Percentiles rank a stretch among this genome's conserved stretches.
Conservation (phyloP, 2,797 vertebrate species). For the Podargus strigoides region DNA sequence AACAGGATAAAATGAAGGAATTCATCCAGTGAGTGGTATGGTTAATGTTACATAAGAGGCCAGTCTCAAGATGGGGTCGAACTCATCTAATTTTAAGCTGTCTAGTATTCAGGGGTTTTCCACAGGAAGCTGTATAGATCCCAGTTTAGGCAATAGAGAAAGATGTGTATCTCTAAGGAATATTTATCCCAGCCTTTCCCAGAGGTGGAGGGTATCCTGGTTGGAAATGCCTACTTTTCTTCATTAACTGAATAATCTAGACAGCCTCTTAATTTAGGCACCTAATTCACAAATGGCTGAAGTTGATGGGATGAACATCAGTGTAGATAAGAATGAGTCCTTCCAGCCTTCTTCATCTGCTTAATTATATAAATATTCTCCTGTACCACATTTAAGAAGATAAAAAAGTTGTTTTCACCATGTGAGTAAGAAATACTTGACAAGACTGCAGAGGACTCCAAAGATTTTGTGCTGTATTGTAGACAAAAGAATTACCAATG, state of each 20-base stretch:
- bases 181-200: not conserved
- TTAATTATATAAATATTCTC: not conserved
- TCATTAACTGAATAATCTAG: not conserved
- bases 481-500: constrained; percentile 17
- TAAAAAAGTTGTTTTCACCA: not conserved
- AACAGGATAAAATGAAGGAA: not conserved
- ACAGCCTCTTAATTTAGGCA: not conserved
- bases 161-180: not conserved
- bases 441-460: not conserved
- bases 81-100: not conserved
- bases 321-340: not conserved
- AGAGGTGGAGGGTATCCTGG: not conserved
- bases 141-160: not conserved
- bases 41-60: not conserved
- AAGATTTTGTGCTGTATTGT: constrained; percentile 1
- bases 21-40: not conserved
- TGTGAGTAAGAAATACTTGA: not conserved
- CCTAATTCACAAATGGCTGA: not conserved
- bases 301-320: not conserved
- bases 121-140: not conserved
- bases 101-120: not conserved
- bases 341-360: not conserved
- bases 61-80: not conserved
- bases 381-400: not conserved
- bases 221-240: not conserved